These are phyloP conservation scores for Aplysina aerophoba DNA, from an alignment of 37 sponge, comb jelly and placozoan species.

Conservation along the genomic window DNA sequence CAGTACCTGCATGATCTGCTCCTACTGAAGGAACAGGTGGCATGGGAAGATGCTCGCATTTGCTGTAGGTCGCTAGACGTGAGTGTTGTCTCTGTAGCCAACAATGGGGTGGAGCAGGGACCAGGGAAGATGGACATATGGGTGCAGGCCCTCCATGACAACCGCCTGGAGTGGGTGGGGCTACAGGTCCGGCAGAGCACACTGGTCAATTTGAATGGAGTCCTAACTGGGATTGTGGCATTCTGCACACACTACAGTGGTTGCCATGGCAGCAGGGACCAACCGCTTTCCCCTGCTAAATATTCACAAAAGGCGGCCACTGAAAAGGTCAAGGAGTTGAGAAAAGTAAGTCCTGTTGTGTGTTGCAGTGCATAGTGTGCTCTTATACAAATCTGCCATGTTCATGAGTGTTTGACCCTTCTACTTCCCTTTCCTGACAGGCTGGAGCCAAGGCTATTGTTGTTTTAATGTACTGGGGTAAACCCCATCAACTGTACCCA, in stretches of 20 bases:
- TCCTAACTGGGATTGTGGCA: constrained; percentile 57
- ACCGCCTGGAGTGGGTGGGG: constrained; percentile 66
- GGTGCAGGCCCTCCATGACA: constrained; percentile 30
- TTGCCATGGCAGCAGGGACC: constrained; percentile 30
- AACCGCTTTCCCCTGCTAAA: constrained; percentile 53
- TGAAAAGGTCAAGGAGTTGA: constrained; percentile 39
- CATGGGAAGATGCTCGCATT: no score
- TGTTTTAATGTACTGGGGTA: constrained; percentile 78
- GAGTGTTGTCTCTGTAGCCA: constrained; percentile 59
- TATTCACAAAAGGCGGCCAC: constrained; percentile 50
- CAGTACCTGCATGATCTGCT: no score
- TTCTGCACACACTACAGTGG: constrained; percentile 56
- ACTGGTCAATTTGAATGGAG: constrained; percentile 34
- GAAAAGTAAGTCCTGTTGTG: constrained; percentile 48
- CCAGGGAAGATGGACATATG: background rate
- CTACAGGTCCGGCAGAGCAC: constrained; percentile 44
- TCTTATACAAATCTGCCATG: background rate
- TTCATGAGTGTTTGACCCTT: background rate
- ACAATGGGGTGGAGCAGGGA: constrained; percentile 3
- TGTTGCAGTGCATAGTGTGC: no score
- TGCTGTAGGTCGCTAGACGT: constrained; percentile 9
- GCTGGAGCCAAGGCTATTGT: constrained; percentile 60
- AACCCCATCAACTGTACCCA: constrained; percentile 46
- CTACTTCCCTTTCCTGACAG: constrained; percentile 18
- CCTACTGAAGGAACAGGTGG: no score